Evolutionary conservation across 2,113 vertebrate species (phyloP).

Genomic region (Hoplias malabaricus): DNA sequence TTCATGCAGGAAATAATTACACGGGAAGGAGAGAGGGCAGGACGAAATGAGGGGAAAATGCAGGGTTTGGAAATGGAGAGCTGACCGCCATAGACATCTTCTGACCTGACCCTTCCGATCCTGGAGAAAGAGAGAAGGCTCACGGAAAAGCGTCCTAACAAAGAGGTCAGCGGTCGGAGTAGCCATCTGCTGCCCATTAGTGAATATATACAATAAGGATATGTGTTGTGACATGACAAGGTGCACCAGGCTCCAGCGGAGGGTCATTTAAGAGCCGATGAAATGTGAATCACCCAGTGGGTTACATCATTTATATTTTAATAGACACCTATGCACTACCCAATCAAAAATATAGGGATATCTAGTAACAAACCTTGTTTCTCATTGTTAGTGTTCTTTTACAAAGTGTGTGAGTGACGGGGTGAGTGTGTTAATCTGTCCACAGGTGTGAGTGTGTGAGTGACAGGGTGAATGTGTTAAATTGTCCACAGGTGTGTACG

Average conservation of each 20-base stretch:
- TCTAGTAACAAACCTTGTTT: no score
- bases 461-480: no score
- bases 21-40: conserved; percentile 76
- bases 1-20: conserved; percentile 87
- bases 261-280: neutral
- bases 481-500: no score
- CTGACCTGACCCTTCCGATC: conserved; percentile 74
- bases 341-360: neutral
- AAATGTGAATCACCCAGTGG: neutral
- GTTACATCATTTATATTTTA: neutral
- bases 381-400: no score
- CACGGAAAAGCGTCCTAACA: conserved; percentile 35
- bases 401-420: no score
- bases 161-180: conserved; percentile 39
- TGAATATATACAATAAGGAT: neutral
- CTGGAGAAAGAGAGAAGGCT: conserved; percentile 28
- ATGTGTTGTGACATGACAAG: conserved; percentile 22
- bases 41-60: conserved; percentile 62
- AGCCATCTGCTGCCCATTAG: conserved; percentile 27
- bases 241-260: neutral
- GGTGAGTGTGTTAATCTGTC: no score
- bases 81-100: conserved; percentile 78
- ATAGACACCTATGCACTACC: neutral
- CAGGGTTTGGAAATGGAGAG: conserved; percentile 20
- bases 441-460: no score